These are phyloP conservation scores for Coleophora deauratella DNA, from an alignment of 2,888 invertebrate species.

Conservation along the genomic window DNA sequence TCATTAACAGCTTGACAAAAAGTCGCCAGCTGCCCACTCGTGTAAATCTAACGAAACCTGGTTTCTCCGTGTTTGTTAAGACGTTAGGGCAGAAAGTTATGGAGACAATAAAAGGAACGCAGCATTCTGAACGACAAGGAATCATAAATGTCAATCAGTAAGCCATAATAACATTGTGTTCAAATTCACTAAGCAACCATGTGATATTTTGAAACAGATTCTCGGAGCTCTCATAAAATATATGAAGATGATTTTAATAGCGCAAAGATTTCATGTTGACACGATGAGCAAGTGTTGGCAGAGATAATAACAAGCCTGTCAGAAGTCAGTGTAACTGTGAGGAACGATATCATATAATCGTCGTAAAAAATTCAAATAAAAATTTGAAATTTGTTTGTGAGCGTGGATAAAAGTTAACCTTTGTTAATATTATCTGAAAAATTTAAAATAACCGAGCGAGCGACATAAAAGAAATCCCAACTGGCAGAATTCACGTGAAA, in stretches of 20 bases:
- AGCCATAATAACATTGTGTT: not conserved
- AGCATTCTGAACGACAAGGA: constrained; percentile 4
- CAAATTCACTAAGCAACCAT: not conserved
- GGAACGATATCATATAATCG: constrained; percentile 23
- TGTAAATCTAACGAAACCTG: constrained; percentile 44
- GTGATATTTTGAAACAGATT: not conserved
- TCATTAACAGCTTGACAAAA: constrained; percentile 62
- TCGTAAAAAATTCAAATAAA: constrained; percentile 22
- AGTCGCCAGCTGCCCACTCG: constrained; percentile 43
- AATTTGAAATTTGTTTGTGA: constrained; percentile 14
- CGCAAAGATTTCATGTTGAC: constrained; percentile 27
- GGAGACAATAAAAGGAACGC: constrained; percentile 8
- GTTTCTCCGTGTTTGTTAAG: constrained; percentile 25
- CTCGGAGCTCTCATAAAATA: constrained; percentile 14
- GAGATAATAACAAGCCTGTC: constrained; percentile 5
- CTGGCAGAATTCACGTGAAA: constrained; percentile 36
- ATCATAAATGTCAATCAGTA: constrained; percentile 8
- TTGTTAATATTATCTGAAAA: constrained; percentile 34
- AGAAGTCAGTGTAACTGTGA: constrained; percentile 10
- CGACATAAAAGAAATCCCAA: constrained; percentile 36
- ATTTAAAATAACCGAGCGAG: constrained; percentile 38
- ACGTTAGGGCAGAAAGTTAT: constrained; percentile 19
- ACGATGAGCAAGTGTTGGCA: constrained; percentile 25
- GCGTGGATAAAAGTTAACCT: constrained; percentile 25
- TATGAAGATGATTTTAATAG: constrained; percentile 22